Percentiles rank a stretch among this genome's conserved stretches.
Conservation (phyloP, 2,888 invertebrate genomes). For the Ceraclea dissimilis region DNA sequence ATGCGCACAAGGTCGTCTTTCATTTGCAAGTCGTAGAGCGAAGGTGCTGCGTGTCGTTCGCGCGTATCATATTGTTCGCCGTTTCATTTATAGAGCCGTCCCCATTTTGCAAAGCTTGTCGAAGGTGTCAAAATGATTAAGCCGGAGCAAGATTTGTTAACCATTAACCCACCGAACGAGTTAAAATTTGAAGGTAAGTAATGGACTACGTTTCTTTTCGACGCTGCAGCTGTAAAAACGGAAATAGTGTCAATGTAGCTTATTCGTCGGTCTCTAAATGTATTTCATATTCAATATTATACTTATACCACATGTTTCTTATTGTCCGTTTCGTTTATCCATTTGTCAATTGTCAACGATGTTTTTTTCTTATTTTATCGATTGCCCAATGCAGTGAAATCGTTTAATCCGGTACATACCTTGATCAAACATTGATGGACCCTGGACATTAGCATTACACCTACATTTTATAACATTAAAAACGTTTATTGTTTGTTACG, state of each 20-base stretch:
- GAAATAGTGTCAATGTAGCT: not conserved
- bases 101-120: slow-evolving; percentile 11
- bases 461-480: too few species aligned
- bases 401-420: too few species aligned
- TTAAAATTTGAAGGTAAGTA: slow-evolving; percentile 79
- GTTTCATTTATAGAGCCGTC: slow-evolving; percentile 11
- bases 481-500: too few species aligned
- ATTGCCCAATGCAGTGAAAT: too few species aligned
- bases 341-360: not conserved
- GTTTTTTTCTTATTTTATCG: too few species aligned
- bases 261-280: not conserved
- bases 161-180: slow-evolving; percentile 76
- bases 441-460: slow-evolving; percentile 11
- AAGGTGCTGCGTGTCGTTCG: not conserved
- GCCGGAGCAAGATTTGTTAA: slow-evolving; percentile 18
- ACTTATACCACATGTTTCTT: not conserved
- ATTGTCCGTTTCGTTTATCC: not conserved
- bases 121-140: slow-evolving; percentile 18
- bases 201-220: not conserved
- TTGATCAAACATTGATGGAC: slow-evolving; percentile 3
- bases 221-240: too few species aligned
- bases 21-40: not conserved
- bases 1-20: not conserved
- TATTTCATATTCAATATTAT: not conserved
- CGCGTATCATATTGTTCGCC: slow-evolving; percentile 7